phyloP scores from a whole-genome alignment of 2,888 invertebrate genomes.

The Piscicola geometra region DNA sequence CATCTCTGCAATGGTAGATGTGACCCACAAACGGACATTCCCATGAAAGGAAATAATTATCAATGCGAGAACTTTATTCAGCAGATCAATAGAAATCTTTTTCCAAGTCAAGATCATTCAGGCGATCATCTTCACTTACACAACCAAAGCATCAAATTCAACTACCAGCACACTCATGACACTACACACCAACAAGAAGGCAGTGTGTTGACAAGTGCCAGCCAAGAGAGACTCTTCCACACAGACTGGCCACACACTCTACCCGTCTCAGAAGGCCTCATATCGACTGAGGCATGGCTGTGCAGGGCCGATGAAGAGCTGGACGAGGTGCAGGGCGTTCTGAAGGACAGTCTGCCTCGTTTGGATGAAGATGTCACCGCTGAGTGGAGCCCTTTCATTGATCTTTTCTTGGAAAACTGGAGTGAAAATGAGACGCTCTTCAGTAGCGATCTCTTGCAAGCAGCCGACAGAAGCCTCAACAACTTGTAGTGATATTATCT shows the following conservation, averaged over 20 bases:
- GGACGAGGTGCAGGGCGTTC: constrained; percentile 14
- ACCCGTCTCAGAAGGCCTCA: constrained; percentile 15
- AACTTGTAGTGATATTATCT: too few relatives aligned
- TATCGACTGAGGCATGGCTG: constrained; percentile 26
- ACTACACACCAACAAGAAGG: neutral
- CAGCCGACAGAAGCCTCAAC: too few relatives aligned
- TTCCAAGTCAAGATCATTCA: neutral
- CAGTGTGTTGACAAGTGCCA: too few relatives aligned
- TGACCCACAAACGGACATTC: too few relatives aligned
- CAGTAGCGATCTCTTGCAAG: constrained; percentile 11
- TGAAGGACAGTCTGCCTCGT: neutral
- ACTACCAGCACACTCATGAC: neutral
- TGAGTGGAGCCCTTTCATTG: constrained; percentile 15
- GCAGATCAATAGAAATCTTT: neutral
- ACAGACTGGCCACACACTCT: constrained; percentile 24
- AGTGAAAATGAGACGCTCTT: constrained; percentile 11
- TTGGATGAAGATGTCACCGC: neutral
- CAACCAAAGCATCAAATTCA: neutral
- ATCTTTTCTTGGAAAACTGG: constrained; percentile 20
- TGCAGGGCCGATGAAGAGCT: neutral
- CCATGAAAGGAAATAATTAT: too few relatives aligned
- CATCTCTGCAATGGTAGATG: too few relatives aligned
- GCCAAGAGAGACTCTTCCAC: constrained; percentile 25
- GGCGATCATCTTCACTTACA: neutral
- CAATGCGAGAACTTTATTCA: neutral